Conservation (phyloP, 2,113 vertebrate species). For the Siniperca knerii region DNA sequence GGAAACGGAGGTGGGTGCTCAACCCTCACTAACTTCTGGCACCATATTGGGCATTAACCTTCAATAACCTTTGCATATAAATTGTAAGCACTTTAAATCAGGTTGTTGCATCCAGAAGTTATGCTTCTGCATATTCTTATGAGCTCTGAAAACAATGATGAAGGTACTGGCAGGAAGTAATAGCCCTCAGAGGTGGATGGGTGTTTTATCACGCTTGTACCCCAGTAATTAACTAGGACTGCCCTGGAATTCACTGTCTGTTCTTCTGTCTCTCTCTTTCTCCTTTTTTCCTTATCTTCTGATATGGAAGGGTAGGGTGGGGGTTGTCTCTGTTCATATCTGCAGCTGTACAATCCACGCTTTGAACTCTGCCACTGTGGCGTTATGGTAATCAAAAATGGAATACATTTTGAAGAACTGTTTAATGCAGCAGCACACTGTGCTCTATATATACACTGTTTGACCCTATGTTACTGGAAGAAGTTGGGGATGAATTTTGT, state of each 20-base stretch:
- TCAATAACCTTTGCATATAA: slow-evolving; percentile 34
- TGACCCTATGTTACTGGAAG: slow-evolving; percentile 63
- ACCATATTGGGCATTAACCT: slow-evolving; percentile 39
- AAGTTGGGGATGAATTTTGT: slow-evolving; percentile 50
- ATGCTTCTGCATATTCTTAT: slow-evolving; percentile 72
- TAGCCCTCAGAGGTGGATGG: slow-evolving; percentile 62
- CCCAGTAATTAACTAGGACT: slow-evolving; percentile 78
- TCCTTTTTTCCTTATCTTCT: slow-evolving; percentile 45
- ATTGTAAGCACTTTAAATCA: slow-evolving; percentile 32
- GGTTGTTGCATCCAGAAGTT: slow-evolving; percentile 57
- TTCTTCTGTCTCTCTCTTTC: slow-evolving; percentile 42
- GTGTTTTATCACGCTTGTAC: slow-evolving; percentile 75
- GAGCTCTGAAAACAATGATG: slow-evolving; percentile 63
- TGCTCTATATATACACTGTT: slow-evolving; percentile 30
- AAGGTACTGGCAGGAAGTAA: slow-evolving; percentile 75
- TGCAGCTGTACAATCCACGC: slow-evolving; percentile 73
- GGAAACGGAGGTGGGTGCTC: slow-evolving; percentile 46
- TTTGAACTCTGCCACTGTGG: slow-evolving; percentile 75
- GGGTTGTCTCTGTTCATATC: slow-evolving; percentile 58
- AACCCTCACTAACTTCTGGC: slow-evolving; percentile 38
- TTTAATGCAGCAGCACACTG: slow-evolving; percentile 56
- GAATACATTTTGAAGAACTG: slow-evolving; percentile 66
- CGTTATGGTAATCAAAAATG: slow-evolving; percentile 72
- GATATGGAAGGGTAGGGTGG: slow-evolving; percentile 33
- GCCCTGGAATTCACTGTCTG: slow-evolving; percentile 70